Evolutionary conservation across 2,797 vertebrate genomes (phyloP), one percentile per base, ranked within the genome.

Genomic region (Galaxias olidus): DNA sequence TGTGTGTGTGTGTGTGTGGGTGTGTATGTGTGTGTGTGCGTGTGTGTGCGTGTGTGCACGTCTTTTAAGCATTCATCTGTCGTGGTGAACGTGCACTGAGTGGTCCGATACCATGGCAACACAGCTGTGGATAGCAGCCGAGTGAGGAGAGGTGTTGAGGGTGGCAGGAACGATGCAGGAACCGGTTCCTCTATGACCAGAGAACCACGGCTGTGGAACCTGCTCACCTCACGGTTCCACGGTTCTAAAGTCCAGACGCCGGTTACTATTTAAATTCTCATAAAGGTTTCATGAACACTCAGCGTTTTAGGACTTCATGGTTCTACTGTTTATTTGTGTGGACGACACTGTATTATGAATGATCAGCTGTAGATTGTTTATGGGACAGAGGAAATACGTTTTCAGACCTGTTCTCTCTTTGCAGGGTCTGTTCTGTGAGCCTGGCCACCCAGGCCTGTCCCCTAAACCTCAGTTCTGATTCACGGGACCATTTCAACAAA

Each of bases 71-170:
- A n/a, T n/a, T n/a, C n/a, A n/a, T n/a, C n/a, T n/a, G n/a, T n/a
- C n/a, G n/a, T 41, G 15, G 14, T 15, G 41, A 47, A 8, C 47
- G 63, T 44, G 49, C 19, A 41, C 68, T 30, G n/a, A 80, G 77
- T 78, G 84, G 79, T 80, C 82, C 86, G 91, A 91, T 90, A 85
- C 80, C 84, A 89, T 87, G 84, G 86, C 84, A 84, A 89, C 87
- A 79, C 79, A 84, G 80, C 80, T 88, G 88, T 89, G 89, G 86
- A 91, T 91, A 87, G 69, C 61, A 78, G 69, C 85, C n/a, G n/a
- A 79, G 83, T 85, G 81, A 75, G 83, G 66, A 74, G 73, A 72
- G 77, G 77, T 72, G 81, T 86, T 78, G 75, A 30, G 30, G 30
- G 30, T 30, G 30, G 6, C 6, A 30, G 30, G 30, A 30, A 3